Base-by-base conservation (phyloP, 2,888 invertebrate genomes). In the Cryptocheilus praepositus region DNA sequence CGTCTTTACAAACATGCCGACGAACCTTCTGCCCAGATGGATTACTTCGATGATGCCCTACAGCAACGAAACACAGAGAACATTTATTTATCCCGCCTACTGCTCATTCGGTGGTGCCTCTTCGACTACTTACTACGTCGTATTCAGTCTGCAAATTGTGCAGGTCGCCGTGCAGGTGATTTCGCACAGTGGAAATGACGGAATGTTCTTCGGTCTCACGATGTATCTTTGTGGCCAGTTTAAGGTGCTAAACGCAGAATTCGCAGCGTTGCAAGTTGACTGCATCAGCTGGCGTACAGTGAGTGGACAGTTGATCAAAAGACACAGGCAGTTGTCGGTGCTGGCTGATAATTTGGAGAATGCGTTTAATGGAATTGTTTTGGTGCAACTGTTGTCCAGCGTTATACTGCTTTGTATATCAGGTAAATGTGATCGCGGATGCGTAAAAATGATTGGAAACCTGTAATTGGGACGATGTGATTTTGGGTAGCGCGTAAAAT, bases 171-270 rank as follows among this genome's bases (percentile, higher is more conserved):
- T 44, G 16, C 36, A 16, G 8, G 44, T 19, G 16, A 57, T 22
- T 15, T 57, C 44, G 36, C 57, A 44, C 11, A 16, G 57, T 13
- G 81, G 82, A 15, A 75, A 75, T 18, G 81, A 84, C 59, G 71
- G 81, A 25, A 77, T 85, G 55, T 71, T 86, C 22, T 81, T 83
- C 36, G 74, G 76, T n/a, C 60, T 82, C 16, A 61, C 79, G 1
- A 80, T 84, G 76, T 84, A 86, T 49, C 54, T 85, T 15, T 85
- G 85, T 57, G 85, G 82, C 28, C 85, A 85, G 52, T 68, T 85
- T 15, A 78, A 82, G 51, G 74, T 85, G 54, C 61, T 85, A 4
- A 80, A 19, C 15, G 21, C 16, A 22, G 15, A 22, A 25, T 53
- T 53, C 8, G 15, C 15, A 4, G 21, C 16, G 2, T 25, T 53